A percentile compares a stretch with the other conserved stretches of the same genome.
Conservation (phyloP, 2,113 vertebrate species). For the Syngnathus scovelli region DNA sequence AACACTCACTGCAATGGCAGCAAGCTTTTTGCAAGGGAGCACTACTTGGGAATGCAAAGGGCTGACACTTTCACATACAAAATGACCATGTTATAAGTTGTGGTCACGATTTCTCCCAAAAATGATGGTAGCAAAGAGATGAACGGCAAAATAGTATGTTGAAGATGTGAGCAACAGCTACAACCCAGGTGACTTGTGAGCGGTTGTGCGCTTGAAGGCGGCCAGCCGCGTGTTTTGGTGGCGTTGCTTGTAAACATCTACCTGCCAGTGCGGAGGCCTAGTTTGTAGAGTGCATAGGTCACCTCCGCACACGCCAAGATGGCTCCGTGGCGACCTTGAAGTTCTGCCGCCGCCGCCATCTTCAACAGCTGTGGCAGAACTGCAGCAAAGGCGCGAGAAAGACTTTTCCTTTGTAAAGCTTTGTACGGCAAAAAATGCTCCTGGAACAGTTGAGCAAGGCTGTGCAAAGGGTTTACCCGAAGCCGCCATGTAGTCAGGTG, state of each 20-base stretch:
- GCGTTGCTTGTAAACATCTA: conserved; percentile 43
- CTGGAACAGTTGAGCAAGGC: neutral
- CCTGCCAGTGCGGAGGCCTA: conserved; percentile 77
- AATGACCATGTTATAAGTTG: no score
- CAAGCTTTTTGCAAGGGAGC: no score
- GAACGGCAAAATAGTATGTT: no score
- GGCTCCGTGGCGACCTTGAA: conserved; percentile 87
- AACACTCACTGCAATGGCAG: no score
- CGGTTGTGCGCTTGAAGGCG: no score
- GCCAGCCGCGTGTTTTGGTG: neutral
- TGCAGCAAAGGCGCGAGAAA: conserved; percentile 51
- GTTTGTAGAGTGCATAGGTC: conserved; percentile 77
- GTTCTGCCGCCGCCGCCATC: conserved; percentile 78
- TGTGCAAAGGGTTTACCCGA: conserved; percentile 72
- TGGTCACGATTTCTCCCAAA: no score
- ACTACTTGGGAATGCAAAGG: no score
- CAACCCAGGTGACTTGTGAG: no score
- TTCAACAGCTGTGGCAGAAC: conserved; percentile 82
- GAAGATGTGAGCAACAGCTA: no score
- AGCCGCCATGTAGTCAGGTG: conserved; percentile 77
- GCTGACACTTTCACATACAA: no score
- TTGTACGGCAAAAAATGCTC: neutral
- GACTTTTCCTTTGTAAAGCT: neutral
- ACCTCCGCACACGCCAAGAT: conserved; percentile 90
- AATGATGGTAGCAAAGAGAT: no score